Percentiles rank a stretch among this genome's conserved stretches.
phyloP scores from a whole-genome alignment of 1,140 invertebrate species.

The Ladona fulva region DNA sequence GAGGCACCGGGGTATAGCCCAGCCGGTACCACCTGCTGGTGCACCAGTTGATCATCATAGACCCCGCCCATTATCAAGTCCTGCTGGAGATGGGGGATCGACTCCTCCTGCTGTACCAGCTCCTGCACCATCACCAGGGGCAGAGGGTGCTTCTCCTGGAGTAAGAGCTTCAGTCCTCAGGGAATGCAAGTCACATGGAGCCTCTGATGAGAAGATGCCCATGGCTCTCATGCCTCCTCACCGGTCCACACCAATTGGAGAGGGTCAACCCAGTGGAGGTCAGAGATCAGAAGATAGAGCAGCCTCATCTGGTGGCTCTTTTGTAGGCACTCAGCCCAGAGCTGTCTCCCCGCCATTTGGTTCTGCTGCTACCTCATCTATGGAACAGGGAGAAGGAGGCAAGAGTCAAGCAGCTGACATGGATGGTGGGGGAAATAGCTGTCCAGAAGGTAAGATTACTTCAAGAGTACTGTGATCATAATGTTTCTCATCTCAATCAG shows the following conservation, averaged over 20 bases:
- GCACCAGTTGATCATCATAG: not conserved
- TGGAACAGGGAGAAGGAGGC: not conserved
- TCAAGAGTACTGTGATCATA: too few species aligned
- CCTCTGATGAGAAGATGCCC: not conserved
- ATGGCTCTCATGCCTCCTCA: not conserved
- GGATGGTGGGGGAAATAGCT: not conserved
- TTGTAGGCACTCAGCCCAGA: not conserved
- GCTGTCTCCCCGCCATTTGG: not conserved
- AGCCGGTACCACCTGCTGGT: constrained; percentile 15
- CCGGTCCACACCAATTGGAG: not conserved
- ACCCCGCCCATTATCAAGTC: not conserved
- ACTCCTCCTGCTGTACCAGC: constrained; percentile 2
- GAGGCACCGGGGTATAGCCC: constrained; percentile 18
- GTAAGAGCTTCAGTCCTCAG: constrained; percentile 12
- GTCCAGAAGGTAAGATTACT: not conserved
- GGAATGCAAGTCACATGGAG: not conserved
- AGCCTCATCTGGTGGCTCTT: not conserved
- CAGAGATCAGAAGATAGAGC: not conserved
- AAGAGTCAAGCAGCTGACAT: not conserved
- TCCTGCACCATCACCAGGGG: not conserved
- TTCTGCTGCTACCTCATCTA: not conserved
- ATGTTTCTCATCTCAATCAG: too few species aligned
- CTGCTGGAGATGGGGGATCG: not conserved
- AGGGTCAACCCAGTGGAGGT: not conserved
- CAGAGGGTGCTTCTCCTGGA: not conserved